phyloP scores from a whole-genome alignment of 2,797 vertebrate genomes.

The Tragelaphus eurycerus region DNA sequence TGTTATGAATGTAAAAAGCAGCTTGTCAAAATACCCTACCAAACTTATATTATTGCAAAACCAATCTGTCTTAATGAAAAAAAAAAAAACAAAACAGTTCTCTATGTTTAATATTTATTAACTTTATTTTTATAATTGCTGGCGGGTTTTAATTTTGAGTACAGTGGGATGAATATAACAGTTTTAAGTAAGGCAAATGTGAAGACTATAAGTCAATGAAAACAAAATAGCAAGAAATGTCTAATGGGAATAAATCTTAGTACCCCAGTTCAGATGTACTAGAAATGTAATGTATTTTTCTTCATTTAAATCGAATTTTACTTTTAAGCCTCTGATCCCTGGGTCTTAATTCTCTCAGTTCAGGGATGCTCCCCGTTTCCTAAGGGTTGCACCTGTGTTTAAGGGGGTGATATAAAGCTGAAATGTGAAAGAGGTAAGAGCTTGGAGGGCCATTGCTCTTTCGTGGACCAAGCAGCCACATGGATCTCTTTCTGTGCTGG shows the following conservation, averaged over 20 bases:
- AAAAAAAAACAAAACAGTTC: neutral
- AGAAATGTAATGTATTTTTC: neutral
- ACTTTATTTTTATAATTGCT: constrained; percentile 31
- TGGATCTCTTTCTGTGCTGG: neutral
- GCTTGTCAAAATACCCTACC: neutral
- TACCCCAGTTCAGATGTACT: neutral
- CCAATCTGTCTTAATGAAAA: neutral
- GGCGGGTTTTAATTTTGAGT: neutral
- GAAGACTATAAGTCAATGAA: constrained; percentile 8
- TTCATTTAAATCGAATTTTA: neutral
- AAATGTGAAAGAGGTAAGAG: fast-evolving
- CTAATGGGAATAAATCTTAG: neutral
- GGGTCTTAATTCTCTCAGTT: neutral
- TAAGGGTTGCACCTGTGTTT: neutral
- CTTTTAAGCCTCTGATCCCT: neutral
- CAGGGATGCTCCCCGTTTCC: neutral
- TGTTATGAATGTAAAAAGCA: constrained; percentile 33
- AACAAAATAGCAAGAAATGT: neutral
- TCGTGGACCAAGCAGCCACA: fast-evolving
- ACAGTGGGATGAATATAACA: neutral
- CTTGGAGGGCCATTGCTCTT: neutral
- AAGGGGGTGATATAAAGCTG: neutral
- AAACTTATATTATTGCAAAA: neutral
- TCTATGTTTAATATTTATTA: constrained; percentile 44
- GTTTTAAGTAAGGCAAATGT: neutral